Evolutionary conservation across 2,113 vertebrate species (phyloP), one percentile per base, ranked within the genome.

Genomic region (Phylloscopus trochiloides): DNA sequence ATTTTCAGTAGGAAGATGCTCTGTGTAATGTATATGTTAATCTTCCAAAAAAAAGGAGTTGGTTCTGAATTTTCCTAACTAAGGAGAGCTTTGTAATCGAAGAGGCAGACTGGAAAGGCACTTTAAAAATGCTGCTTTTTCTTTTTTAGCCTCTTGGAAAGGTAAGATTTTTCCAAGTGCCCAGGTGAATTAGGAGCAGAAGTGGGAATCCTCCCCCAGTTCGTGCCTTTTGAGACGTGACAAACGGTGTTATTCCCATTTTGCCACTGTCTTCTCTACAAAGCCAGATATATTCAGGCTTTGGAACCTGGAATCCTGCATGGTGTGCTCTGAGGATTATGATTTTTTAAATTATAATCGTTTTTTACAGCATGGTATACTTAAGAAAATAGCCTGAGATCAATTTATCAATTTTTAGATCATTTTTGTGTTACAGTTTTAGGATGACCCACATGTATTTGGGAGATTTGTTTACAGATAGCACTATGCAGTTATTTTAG

Each of bases 291-390:
- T 84, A 91, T 90, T 96, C 96, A 92, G 72, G 63, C 22, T 89
- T 94, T 59, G 93, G 93, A 97, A 94, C n/a, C 68, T 87, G 76
- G 73, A 94, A 95, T 65, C 71, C 36, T 94, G 32, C 72, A 86
- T 65, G 58, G 43, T 91, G 19, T 12, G n/a, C 42, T 61, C 67
- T 21, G 29, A n/a, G 85, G 65, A 91, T 70, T 54, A 88, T 71
- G 50, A 12, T 29, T 70, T 79, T 68, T 75, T 8, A 5, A 42
- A 42, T 76, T 52, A 17, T 52, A 82, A 52, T 71, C 90, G 38
- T 90, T 92, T 92, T 91, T 91, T 68, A 57, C 26, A 54, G 17
- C 8, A 14, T 54, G 2, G 15, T 42, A 25, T 81, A 51, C n/a
- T 82, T 51, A 54, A 61, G n/a, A 94, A 83, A 50, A 36, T 28